Base-by-base conservation (phyloP, 2,888 invertebrate genomes). In the Resseliella maxima region DNA sequence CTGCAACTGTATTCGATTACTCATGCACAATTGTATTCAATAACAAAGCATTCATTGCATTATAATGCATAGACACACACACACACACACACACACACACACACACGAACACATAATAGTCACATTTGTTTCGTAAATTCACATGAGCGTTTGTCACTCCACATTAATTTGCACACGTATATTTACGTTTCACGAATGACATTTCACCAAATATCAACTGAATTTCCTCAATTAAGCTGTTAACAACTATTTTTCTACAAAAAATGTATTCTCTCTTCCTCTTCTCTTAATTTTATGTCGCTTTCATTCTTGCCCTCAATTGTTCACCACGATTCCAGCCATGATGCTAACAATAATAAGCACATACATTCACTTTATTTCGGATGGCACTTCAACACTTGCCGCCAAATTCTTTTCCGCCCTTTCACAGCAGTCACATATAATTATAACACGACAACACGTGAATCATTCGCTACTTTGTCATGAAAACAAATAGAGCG, bases 191-290 rank as follows among this genome's bases (percentile, higher is more conserved):
- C 59, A 59, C 27, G 27, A 59, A 72, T 72, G 72, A 72, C 72
- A 72, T 35, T 72, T 72, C 72, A 72, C 72, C 72, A 72, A 72
- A 72, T 72, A 72, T 72, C 72, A 72, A 72, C 35, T 72, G 72
- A 72, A 72, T 72, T 72, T 72, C 72, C 72, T 72, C 72, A 72
- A 72, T 72, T 72, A 72, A 72, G 72, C 72, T 72, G 72, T 72
- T 72, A 72, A 72, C 72, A 72, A 31, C 72, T 72, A 72, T 72
- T 72, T 72, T 72, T 72, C 72, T 72, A 31, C 72, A 15, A 31
- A 18, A 72, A 35, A 72, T 72, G 31, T 12, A 8, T 50, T 50
- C 18, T 31, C 72, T 24, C 59, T 2, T 50, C 18, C 50, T 50
- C 50, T 50, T 50, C 50, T 18, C 50, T 12, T 18, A 8, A 8